phyloP scores from a whole-genome alignment of 2,797 vertebrate genomes.

The Peromyscus nudipes region DNA sequence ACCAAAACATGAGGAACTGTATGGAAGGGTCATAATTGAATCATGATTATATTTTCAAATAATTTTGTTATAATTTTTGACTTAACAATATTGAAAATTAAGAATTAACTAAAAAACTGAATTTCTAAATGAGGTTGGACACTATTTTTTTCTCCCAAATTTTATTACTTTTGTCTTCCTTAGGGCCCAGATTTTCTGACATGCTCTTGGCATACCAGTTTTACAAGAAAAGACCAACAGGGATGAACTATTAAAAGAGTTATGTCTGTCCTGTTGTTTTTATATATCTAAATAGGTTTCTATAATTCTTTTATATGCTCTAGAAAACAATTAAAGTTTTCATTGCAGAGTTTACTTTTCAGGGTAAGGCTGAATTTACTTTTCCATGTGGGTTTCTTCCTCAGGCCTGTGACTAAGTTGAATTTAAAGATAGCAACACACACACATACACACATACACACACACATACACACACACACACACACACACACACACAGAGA shows the following conservation, averaged over 20 bases:
- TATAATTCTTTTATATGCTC: not conserved
- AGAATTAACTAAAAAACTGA: constrained; percentile 3
- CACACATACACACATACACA: not conserved
- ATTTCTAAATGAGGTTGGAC: not conserved
- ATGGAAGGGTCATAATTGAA: not conserved
- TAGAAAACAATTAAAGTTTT: not conserved
- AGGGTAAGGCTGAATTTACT: not conserved
- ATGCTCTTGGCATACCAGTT: not conserved
- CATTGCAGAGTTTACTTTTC: not conserved
- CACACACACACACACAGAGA: too few species aligned
- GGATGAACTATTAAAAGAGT: not conserved
- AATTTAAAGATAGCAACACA: not conserved
- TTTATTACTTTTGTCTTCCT: constrained; percentile 38
- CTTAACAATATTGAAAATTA: constrained; percentile 59
- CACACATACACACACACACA: not conserved
- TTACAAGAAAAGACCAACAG: not conserved
- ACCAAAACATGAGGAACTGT: not conserved
- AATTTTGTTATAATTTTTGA: constrained; percentile 42
- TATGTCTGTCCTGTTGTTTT: too few species aligned
- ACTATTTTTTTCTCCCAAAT: not conserved
- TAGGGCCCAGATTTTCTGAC: not conserved
- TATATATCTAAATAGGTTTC: not conserved
- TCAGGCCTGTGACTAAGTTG: not conserved
- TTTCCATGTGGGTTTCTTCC: not conserved
- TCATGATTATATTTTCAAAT: constrained; percentile 35